These are phyloP conservation scores for Gastrophysa polygoni DNA, from an alignment of 2,888 invertebrate genomes.

Conservation along the genomic window DNA sequence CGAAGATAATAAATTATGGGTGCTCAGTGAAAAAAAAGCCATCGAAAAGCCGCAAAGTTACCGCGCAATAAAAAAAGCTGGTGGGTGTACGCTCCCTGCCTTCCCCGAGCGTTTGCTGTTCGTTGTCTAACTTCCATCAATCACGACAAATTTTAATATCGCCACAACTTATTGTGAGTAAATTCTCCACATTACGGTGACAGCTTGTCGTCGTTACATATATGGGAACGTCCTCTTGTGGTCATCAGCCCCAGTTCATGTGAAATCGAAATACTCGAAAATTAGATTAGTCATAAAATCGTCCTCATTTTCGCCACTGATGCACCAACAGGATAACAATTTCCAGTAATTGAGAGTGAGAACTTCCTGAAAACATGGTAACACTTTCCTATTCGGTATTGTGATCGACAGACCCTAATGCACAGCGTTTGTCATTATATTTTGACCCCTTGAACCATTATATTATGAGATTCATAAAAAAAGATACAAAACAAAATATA, in stretches of 20 bases:
- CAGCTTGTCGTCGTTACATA: constrained; percentile 49
- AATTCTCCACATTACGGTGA: constrained; percentile 58
- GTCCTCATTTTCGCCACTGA: no score
- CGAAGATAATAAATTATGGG: constrained; percentile 16
- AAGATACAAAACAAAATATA: no score
- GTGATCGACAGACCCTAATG: no score
- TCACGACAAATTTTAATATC: constrained; percentile 60
- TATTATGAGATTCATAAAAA: no score
- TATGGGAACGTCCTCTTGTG: background rate
- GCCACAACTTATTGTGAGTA: constrained; percentile 58
- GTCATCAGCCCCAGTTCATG: background rate
- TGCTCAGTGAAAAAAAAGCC: constrained; percentile 11
- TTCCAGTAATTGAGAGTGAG: no score
- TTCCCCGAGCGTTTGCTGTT: constrained; percentile 48
- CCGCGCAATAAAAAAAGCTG: constrained; percentile 43
- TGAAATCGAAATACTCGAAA: background rate
- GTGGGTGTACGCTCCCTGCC: constrained; percentile 46
- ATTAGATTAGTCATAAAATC: no score
- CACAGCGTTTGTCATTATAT: no score
- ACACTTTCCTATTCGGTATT: no score
- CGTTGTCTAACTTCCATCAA: constrained; percentile 58
- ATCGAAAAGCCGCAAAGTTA: constrained; percentile 10
- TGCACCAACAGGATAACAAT: no score
- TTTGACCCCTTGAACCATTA: no score
- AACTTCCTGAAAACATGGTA: no score